Evolutionary conservation across 2,113 vertebrate species (phyloP).

Genomic region (Halcyon malimbica): DNA sequence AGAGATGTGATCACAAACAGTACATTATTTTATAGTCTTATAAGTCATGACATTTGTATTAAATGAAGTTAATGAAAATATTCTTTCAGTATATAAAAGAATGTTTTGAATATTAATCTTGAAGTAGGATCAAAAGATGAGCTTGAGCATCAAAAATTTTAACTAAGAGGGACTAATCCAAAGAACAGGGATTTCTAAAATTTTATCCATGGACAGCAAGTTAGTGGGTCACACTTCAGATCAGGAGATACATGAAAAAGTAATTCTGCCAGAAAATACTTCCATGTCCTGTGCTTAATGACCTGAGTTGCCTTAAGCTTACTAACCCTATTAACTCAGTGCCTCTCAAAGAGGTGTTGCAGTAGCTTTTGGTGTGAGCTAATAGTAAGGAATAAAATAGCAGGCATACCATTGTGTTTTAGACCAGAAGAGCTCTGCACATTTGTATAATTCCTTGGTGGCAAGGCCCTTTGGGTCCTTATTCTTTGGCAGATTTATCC

Average conservation of each 20-base stretch:
- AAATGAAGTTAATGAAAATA: not conserved
- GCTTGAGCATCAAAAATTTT: not conserved
- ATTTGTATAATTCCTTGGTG: not conserved
- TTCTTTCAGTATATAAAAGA: not conserved
- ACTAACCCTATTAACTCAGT: not conserved
- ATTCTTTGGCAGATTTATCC: not conserved
- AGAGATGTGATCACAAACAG: not conserved
- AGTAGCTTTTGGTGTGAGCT: not conserved
- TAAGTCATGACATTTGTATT: not conserved
- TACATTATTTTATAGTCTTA: not conserved
- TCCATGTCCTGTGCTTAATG: not conserved
- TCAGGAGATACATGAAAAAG: not conserved
- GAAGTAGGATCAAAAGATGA: not conserved
- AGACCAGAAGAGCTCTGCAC: not conserved
- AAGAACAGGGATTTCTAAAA: not conserved
- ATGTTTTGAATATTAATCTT: not conserved
- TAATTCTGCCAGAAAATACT: not conserved
- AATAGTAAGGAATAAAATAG: not conserved
- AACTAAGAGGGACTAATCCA: not conserved
- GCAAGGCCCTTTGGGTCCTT: not conserved
- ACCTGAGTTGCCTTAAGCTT: not conserved
- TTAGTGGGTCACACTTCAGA: not conserved
- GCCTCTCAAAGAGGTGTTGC: not conserved
- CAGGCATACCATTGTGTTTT: not conserved
- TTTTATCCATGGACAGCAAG: not conserved